phyloP scores from a whole-genome alignment of 1,140 invertebrate genomes.

The Asobara japonica region DNA sequence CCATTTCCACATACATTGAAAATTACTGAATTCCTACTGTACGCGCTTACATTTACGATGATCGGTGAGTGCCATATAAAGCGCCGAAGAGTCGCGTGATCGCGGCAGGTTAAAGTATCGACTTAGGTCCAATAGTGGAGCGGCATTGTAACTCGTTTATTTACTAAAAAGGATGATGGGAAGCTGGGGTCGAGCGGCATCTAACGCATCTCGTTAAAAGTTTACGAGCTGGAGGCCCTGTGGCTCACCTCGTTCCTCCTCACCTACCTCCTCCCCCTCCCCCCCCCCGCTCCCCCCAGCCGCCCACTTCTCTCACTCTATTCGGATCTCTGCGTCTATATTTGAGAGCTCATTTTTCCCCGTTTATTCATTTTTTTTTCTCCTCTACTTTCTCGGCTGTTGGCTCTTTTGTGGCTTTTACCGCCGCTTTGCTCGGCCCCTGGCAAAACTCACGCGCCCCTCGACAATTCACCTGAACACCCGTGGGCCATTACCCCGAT shows the following conservation, averaged over 20 bases:
- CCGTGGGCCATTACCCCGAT: slow-evolving; percentile 16
- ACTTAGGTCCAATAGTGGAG: slow-evolving; percentile 29
- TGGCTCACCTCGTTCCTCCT: slow-evolving; percentile 1
- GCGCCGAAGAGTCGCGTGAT: slow-evolving; percentile 44
- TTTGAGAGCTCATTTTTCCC: slow-evolving; percentile 23
- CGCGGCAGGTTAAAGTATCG: slow-evolving; percentile 46
- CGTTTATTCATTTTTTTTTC: slow-evolving; percentile 38
- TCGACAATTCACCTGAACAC: slow-evolving; percentile 19
- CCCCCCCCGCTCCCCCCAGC: not conserved
- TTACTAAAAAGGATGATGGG: slow-evolving; percentile 47
- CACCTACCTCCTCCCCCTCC: too few relatives aligned
- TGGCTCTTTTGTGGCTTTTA: not conserved
- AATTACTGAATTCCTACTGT: too few relatives aligned
- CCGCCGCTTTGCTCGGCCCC: slow-evolving; percentile 3
- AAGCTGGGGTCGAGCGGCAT: slow-evolving; percentile 27
- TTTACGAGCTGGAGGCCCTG: slow-evolving; percentile 44
- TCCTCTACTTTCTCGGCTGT: slow-evolving; percentile 29
- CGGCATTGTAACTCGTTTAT: slow-evolving; percentile 48
- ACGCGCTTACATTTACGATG: not conserved
- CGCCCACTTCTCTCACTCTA: slow-evolving; percentile 36
- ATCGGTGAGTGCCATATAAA: not conserved
- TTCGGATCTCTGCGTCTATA: slow-evolving; percentile 16
- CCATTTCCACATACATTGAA: too few relatives aligned
- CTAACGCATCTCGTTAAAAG: slow-evolving; percentile 53
- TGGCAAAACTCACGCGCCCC: slow-evolving; percentile 22